These are phyloP conservation scores for Zaprionus lineosus DNA, from an alignment of 2,888 invertebrate species.

Conservation along the genomic window DNA sequence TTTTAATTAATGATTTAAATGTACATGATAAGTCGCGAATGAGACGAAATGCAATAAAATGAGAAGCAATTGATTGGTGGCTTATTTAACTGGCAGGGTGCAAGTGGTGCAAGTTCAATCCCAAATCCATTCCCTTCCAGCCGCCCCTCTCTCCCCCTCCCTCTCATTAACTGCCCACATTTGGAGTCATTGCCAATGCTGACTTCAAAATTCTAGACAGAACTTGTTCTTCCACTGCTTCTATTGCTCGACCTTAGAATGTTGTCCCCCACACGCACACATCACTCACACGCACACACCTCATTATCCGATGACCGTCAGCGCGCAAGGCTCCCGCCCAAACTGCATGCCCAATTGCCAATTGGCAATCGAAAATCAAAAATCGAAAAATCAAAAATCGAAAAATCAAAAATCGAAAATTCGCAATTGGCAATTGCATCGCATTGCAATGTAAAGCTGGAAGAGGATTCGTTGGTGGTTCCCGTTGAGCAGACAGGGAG, in stretches of 20 bases:
- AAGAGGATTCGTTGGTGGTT: not conserved
- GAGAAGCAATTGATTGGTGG: conserved; percentile 22
- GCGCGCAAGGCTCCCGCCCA: conserved; percentile 28
- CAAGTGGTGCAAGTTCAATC: too few species aligned
- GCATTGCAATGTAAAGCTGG: not conserved
- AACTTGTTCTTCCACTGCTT: conserved; percentile 16
- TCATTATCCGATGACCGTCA: conserved; percentile 24
- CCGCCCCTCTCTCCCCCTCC: too few species aligned
- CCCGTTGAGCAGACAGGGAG: not conserved
- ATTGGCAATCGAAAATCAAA: conserved; percentile 10
- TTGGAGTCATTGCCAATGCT: conserved; percentile 44
- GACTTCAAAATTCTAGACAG: conserved; percentile 10
- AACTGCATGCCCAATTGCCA: not conserved
- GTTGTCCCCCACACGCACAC: not conserved
- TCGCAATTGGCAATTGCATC: conserved; percentile 19
- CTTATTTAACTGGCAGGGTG: too few species aligned
- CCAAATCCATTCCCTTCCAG: too few species aligned
- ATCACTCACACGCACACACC: conserved; percentile 5
- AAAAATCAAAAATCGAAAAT: too few species aligned
- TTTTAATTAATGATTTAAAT: conserved; percentile 16
- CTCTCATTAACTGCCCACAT: too few species aligned
- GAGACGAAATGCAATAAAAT: conserved; percentile 33
- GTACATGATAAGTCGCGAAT: conserved; percentile 7
- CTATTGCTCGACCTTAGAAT: conserved; percentile 44
- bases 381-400: too few species aligned